Evolutionary conservation across 2,797 vertebrate species (phyloP), one percentile per base, ranked within the genome.

Genomic region (Otolemur crassicaudatus): DNA sequence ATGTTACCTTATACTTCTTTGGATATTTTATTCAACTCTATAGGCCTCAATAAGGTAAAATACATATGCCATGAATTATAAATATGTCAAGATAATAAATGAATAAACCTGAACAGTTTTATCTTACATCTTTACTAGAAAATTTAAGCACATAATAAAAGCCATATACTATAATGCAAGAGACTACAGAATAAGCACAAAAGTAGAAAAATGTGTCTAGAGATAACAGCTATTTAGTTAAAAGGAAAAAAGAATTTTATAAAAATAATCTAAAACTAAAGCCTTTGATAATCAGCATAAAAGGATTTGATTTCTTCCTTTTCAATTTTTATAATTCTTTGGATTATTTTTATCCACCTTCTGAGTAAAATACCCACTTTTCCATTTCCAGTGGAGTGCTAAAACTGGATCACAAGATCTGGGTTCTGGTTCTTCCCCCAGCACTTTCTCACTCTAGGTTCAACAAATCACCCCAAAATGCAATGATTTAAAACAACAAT

Each of bases 141-240:
- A 91, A 87, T 67, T 56, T 82, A 94, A 82, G 43, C 49, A 63
- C 72, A 85, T 91, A 84, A 70, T 91, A 92, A 94, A 96, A 96
- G 40, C 40, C 73, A 77, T 61, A 56, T 46, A 90, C 58, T 34
- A 56, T 86, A 56, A 87, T 82, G 16, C 27, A 90, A 92, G 46
- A 87, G 34, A 53, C 0, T 58, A 25, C 0, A 81, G 60, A 87
- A 43, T 53, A 95, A 90, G 73, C 60, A 53, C 8, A 63, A 37
- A 82, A 76, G 43, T 6, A 83, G 29, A 46, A 43, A 56, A 92
- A 87, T 65, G 4, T 63, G 34, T 83, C 19, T 73, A 31, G 60
- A 72, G 43, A 56, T 87, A 92, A 95, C 27, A 87, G n/a, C 34
- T 96, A 29, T 79, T 94, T 94, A 69, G 29, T 70, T 77, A 13